A percentile compares a stretch with the other conserved stretches of the same genome.
Conservation (phyloP, 30 jellyfish, hydroid and myxozoan species). For the Haliclystus octoradiatus region DNA sequence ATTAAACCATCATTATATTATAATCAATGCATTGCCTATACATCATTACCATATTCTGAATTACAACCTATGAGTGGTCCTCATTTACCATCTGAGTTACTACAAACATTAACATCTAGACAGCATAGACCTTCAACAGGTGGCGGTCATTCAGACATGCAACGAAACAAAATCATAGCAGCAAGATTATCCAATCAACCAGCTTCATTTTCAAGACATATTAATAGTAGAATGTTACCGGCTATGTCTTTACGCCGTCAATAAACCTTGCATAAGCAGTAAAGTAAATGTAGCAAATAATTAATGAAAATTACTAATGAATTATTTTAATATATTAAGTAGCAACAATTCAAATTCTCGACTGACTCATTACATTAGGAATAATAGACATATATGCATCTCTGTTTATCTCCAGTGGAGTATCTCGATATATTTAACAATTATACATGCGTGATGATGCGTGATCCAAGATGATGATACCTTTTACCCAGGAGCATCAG, state of each 20-base stretch:
- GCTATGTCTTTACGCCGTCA: background rate
- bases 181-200: background rate
- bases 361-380: too few species aligned
- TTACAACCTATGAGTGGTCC: constrained; percentile 42
- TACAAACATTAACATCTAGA: constrained; percentile 15
- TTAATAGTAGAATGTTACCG: background rate
- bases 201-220: background rate
- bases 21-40: constrained; percentile 76
- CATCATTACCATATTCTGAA: constrained; percentile 64
- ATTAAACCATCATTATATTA: constrained; percentile 63
- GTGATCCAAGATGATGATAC: too few species aligned
- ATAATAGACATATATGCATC: too few species aligned
- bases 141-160: background rate
- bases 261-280: too few species aligned
- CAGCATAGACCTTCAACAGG: constrained; percentile 7
- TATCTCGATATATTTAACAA: too few species aligned
- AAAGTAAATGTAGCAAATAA: too few species aligned
- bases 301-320: too few species aligned
- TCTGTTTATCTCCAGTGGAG: too few species aligned
- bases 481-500: too few species aligned
- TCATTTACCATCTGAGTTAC: constrained; percentile 40
- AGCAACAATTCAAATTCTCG: too few species aligned
- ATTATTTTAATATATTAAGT: too few species aligned
- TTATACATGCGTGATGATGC: too few species aligned
- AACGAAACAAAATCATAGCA: background rate